phyloP scores from a whole-genome alignment of 2,113 vertebrate genomes.

The Cyphomyrus discorhynchus region DNA sequence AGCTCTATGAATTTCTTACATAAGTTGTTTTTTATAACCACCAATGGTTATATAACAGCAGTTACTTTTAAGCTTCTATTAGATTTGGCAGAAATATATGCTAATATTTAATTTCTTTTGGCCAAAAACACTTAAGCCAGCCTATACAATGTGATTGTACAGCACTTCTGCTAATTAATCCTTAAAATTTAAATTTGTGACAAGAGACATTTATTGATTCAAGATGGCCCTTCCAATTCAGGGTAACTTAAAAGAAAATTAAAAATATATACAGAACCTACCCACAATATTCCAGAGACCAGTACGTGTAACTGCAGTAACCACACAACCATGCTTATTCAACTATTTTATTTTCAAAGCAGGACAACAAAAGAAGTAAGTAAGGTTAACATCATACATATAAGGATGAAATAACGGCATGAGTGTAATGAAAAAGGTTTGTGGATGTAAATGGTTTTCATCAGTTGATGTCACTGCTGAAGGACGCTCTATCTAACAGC shows the following conservation, averaged over 20 bases:
- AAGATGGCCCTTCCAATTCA: not conserved
- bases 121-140: not conserved
- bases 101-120: not conserved
- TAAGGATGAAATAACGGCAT: not conserved
- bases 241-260: not conserved
- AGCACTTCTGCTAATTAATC: not conserved
- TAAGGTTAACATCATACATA: not conserved
- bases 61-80: not conserved
- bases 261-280: not conserved
- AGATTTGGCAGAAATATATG: not conserved
- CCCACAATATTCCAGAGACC: not conserved
- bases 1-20: not conserved
- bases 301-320: not conserved
- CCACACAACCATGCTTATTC: not conserved
- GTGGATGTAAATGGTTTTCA: not conserved
- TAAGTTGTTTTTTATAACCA: not conserved
- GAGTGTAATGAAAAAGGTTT: not conserved
- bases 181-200: not conserved
- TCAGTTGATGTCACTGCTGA: not conserved
- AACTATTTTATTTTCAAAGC: not conserved
- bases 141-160: not conserved
- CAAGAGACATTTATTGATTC: not conserved
- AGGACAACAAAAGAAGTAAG: not conserved
- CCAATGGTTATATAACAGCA: not conserved
- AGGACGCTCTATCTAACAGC: not conserved